Evolutionary conservation across 2,888 invertebrate species (phyloP).

Genomic region (Lepas anatifera): DNA sequence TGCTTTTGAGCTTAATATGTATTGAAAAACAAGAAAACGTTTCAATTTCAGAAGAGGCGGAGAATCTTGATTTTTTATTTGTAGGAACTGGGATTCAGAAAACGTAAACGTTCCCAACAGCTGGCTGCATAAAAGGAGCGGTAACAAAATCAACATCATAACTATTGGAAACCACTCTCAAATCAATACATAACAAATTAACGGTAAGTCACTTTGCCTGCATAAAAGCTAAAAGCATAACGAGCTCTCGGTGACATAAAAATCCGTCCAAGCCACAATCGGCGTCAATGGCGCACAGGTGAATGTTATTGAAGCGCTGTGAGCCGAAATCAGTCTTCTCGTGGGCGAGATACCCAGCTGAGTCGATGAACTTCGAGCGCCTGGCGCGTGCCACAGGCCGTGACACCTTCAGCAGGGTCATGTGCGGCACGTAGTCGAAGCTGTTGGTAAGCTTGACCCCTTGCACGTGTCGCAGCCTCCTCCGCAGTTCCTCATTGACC

Average conservation of each 20-base stretch:
- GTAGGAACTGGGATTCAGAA: too few species aligned
- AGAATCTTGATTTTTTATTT: too few species aligned
- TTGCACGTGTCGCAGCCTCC: slow-evolving; percentile 27
- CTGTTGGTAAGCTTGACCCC: slow-evolving; percentile 33
- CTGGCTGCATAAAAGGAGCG: too few species aligned
- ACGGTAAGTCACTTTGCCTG: too few species aligned
- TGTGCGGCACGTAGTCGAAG: slow-evolving; percentile 36
- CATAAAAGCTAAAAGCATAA: neutral
- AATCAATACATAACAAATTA: too few species aligned
- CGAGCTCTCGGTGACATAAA: slow-evolving; percentile 28
- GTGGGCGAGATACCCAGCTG: slow-evolving; percentile 30
- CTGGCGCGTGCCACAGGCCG: slow-evolving; percentile 28
- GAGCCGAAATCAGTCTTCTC: slow-evolving; percentile 32
- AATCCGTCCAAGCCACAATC: slow-evolving; percentile 32
- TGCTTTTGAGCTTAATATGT: too few species aligned
- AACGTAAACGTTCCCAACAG: too few species aligned
- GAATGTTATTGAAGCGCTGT: slow-evolving; percentile 31
- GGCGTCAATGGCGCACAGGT: slow-evolving; percentile 34
- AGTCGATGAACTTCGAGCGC: slow-evolving; percentile 31
- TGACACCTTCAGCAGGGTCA: slow-evolving; percentile 36
- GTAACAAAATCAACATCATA: too few species aligned
- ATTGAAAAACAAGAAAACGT: too few species aligned
- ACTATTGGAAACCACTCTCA: too few species aligned
- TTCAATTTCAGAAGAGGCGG: too few species aligned
- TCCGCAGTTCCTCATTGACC: slow-evolving; percentile 30